These are phyloP conservation scores for Cybosia mesomella DNA, from an alignment of 2,888 invertebrate genomes.

Conservation along the genomic window DNA sequence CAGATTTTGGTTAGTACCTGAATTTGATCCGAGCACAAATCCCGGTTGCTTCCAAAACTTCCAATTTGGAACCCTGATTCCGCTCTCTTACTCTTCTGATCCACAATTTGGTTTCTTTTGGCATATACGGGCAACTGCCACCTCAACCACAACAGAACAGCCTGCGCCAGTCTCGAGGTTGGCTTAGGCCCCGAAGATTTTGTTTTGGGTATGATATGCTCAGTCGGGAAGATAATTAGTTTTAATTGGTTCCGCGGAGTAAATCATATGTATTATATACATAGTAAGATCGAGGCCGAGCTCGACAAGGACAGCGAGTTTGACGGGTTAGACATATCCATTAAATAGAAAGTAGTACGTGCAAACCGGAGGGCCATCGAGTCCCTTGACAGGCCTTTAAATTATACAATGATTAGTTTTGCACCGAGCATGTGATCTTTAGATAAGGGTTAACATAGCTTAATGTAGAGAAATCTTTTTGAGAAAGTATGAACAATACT, in stretches of 20 bases:
- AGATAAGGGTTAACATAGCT: conserved; percentile 4
- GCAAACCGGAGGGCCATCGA: conserved; percentile 50
- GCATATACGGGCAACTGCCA: neutral
- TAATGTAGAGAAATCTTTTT: neutral
- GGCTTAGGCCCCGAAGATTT: too few relatives aligned
- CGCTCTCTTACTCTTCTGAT: neutral
- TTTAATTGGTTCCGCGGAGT: conserved; percentile 53
- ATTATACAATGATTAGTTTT: conserved; percentile 60
- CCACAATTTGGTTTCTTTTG: neutral
- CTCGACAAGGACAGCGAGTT: conserved; percentile 61
- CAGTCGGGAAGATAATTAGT: neutral
- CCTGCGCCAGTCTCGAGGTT: neutral
- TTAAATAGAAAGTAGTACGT: conserved; percentile 64
- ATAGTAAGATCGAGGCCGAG: conserved; percentile 54
- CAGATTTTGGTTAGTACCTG: too few relatives aligned
- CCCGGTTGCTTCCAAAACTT: neutral
- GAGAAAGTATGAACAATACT: neutral
- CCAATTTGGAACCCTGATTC: neutral
- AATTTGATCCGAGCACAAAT: too few relatives aligned
- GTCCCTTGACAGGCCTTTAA: conserved; percentile 59
- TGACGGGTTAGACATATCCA: conserved; percentile 62
- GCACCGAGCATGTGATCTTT: conserved; percentile 34
- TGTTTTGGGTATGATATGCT: neutral
- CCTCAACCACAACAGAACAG: neutral
- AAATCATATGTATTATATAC: conserved; percentile 38